phyloP scores from a whole-genome alignment of 2,888 invertebrate genomes.

The Acanthoscelides obtectus region DNA sequence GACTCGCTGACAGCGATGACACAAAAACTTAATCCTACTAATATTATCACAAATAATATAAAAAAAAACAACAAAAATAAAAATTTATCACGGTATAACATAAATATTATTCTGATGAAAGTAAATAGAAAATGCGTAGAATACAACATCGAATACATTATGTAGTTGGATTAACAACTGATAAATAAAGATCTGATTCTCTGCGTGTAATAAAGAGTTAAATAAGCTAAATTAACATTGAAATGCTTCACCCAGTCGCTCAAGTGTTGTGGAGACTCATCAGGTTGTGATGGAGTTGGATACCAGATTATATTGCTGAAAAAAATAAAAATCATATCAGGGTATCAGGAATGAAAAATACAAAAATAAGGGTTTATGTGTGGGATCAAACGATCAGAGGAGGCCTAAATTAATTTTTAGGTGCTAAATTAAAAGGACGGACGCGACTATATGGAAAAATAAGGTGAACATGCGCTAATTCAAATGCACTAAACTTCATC shows the following conservation, averaged over 20 bases:
- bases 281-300: neutral
- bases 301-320: neutral
- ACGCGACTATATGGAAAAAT: too few relatives aligned
- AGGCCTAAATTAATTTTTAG: too few relatives aligned
- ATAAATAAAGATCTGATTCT: neutral
- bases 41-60: conserved; percentile 41
- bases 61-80: conserved; percentile 28
- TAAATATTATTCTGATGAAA: conserved; percentile 17
- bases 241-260: conserved; percentile 4
- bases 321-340: too few relatives aligned
- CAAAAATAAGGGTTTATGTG: too few relatives aligned
- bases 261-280: neutral
- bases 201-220: neutral
- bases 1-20: neutral
- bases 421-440: too few relatives aligned
- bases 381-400: too few relatives aligned
- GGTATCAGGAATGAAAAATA: too few relatives aligned
- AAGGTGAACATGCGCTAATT: too few relatives aligned
- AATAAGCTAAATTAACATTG: neutral
- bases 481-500: too few relatives aligned
- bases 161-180: conserved; percentile 10
- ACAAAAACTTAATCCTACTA: conserved; percentile 28
- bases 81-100: conserved; percentile 29
- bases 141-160: conserved; percentile 9
- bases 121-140: conserved; percentile 16